Evolutionary conservation across 2,797 vertebrate species (phyloP).

Genomic region (Myotis myotis): DNA sequence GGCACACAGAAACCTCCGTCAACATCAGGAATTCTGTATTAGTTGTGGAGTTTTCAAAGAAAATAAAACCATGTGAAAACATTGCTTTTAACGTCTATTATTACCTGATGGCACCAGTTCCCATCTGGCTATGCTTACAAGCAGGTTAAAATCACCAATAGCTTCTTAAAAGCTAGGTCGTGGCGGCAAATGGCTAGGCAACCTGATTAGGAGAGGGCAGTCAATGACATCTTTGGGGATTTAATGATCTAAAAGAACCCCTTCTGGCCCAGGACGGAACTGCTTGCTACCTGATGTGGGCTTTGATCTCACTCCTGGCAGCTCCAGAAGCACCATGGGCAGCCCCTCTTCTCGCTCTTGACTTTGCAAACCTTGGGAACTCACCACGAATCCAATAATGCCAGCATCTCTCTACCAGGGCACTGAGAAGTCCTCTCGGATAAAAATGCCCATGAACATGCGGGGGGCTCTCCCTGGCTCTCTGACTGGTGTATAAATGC

Average conservation of each 20-base stretch:
- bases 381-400: neutral
- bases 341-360: neutral
- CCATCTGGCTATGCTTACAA: neutral
- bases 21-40: neutral
- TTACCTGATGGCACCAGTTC: neutral
- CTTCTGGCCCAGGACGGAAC: neutral
- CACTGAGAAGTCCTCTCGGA: no score
- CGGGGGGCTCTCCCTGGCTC: neutral
- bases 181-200: neutral
- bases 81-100: neutral
- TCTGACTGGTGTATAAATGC: neutral
- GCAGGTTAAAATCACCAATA: neutral
- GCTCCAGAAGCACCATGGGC: neutral
- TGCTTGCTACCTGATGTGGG: neutral
- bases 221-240: conserved; percentile 30
- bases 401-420: neutral
- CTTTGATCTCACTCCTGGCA: neutral
- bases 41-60: neutral
- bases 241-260: neutral
- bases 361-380: neutral
- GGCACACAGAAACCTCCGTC: neutral
- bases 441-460: no score
- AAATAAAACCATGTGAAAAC: conserved; percentile 24
- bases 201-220: neutral
- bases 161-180: conserved; percentile 34